Conservation (phyloP, 1,140 invertebrate species). For the Monomorium pharaonis region DNA sequence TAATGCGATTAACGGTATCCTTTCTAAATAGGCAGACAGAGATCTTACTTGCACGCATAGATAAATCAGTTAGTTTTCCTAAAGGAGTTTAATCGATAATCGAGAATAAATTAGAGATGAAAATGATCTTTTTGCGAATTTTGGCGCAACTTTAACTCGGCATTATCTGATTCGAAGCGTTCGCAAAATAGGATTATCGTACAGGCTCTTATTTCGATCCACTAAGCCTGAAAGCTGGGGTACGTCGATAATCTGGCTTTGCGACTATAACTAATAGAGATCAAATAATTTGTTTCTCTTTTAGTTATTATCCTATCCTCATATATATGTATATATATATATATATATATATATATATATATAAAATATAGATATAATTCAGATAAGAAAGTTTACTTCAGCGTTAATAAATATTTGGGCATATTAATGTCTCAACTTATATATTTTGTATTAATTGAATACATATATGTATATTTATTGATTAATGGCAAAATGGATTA, state of each 20-base stretch:
- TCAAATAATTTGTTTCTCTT: background rate
- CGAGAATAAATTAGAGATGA: background rate
- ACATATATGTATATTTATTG: background rate
- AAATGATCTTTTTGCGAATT: background rate
- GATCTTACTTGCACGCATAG: background rate
- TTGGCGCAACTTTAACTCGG: background rate
- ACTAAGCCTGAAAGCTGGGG: background rate
- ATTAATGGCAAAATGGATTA: background rate
- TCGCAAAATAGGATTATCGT: constrained; percentile 13
- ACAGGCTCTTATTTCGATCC: constrained; percentile 50
- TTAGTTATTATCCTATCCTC: background rate
- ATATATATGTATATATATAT: too few relatives aligned
- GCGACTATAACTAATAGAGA: background rate
- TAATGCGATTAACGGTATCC: background rate
- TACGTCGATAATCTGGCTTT: constrained; percentile 20
- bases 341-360: too few relatives aligned
- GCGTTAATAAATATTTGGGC: background rate
- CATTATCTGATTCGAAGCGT: background rate
- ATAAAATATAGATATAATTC: too few relatives aligned
- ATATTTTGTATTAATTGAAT: too few relatives aligned
- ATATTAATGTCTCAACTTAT: background rate
- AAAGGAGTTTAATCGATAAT: background rate
- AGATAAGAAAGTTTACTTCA: background rate
- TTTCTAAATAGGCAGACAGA: constrained; percentile 18
- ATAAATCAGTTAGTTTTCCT: background rate